phyloP scores from a whole-genome alignment of 2,888 invertebrate species.

The Ctenicera cuprea region DNA sequence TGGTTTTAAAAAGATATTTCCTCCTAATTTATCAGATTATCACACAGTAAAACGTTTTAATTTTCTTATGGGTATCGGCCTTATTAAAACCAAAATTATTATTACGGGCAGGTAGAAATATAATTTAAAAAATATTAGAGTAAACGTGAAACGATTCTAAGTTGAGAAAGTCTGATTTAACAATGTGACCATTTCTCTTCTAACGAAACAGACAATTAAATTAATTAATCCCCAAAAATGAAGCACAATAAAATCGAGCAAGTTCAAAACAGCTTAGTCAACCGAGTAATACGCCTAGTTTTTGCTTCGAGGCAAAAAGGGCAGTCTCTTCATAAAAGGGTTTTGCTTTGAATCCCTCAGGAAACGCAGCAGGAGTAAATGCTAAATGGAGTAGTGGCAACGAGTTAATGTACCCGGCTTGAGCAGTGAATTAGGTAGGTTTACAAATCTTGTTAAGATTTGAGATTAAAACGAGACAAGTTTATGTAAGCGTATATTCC shows the following conservation, averaged over 20 bases:
- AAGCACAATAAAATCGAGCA: slow-evolving; percentile 6
- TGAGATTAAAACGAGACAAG: background rate
- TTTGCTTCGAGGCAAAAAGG: slow-evolving; percentile 21
- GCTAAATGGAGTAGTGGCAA: slow-evolving; percentile 16
- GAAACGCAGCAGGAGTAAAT: slow-evolving; percentile 11
- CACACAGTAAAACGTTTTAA: no score
- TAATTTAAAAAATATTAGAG: no score
- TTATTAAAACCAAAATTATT: no score
- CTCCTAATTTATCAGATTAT: no score
- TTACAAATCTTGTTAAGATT: slow-evolving; percentile 5
- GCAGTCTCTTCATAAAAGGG: background rate
- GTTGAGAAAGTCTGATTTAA: background rate
- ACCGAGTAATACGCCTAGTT: background rate
- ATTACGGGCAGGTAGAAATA: no score
- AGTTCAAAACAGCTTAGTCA: slow-evolving; percentile 23
- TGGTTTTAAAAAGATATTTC: no score
- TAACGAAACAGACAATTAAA: background rate
- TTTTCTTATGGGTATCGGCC: no score
- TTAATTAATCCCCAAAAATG: slow-evolving; percentile 6
- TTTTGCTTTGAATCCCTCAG: slow-evolving; percentile 3
- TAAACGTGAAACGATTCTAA: no score
- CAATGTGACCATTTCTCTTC: background rate
- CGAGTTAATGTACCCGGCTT: slow-evolving; percentile 24
- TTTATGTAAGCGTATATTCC: background rate
- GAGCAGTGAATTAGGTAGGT: slow-evolving; percentile 15